These are phyloP conservation scores for Drosophila putrida DNA, from an alignment of 2,888 invertebrate genomes.

Conservation along the genomic window DNA sequence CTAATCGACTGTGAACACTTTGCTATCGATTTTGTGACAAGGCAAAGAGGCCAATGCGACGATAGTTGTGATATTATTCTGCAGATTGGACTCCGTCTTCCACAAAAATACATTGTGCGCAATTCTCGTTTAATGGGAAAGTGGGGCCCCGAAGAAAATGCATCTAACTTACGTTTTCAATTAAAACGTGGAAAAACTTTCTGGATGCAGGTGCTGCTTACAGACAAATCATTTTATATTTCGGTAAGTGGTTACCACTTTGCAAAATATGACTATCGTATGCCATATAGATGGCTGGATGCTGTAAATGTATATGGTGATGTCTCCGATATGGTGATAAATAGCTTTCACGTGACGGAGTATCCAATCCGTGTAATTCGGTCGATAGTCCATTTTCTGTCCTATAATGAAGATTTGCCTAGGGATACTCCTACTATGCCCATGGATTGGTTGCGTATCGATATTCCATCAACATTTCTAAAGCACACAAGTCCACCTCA, in stretches of 20 bases:
- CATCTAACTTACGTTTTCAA: constrained; percentile 84
- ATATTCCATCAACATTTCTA: constrained; percentile 15
- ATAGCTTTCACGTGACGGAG: constrained; percentile 76
- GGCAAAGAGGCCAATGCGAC: background rate
- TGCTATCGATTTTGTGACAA: constrained; percentile 52
- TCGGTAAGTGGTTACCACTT: constrained; percentile 90
- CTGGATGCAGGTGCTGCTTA: constrained; percentile 87
- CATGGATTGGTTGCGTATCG: constrained; percentile 22
- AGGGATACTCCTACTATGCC: constrained; percentile 5
- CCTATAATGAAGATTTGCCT: background rate
- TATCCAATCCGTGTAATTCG: constrained; percentile 72
- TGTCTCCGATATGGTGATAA: constrained; percentile 87
- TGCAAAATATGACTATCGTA: constrained; percentile 88
- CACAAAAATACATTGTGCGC: constrained; percentile 90
- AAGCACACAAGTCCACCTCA: background rate
- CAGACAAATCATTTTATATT: constrained; percentile 87
- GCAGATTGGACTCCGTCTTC: constrained; percentile 92
- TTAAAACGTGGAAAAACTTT: constrained; percentile 76
- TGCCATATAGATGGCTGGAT: constrained; percentile 87
- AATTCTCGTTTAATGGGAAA: constrained; percentile 88
- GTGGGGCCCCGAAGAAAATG: constrained; percentile 92
- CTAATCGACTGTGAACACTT: constrained; percentile 61
- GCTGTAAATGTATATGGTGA: constrained; percentile 88
- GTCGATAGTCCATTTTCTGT: constrained; percentile 36
- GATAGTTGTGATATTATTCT: constrained; percentile 88